These are phyloP conservation scores for Orthonyx spaldingii DNA, from an alignment of 2,113 vertebrate genomes.

Conservation along the genomic window DNA sequence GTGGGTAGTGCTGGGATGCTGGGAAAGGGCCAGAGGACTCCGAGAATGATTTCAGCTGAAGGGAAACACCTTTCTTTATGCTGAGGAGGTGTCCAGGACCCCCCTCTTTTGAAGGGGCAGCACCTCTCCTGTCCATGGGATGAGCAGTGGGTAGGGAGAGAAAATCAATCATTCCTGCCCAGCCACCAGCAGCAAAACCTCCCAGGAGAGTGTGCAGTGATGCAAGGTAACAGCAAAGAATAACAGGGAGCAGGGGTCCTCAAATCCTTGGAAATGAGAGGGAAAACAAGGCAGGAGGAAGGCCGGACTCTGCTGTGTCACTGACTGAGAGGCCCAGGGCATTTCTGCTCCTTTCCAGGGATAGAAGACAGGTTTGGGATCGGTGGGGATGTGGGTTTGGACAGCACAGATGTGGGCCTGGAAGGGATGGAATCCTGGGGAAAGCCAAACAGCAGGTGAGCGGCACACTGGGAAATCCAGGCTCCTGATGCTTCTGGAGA, in stretches of 20 bases:
- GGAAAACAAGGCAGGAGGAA: not conserved
- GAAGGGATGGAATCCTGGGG: not conserved
- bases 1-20: not conserved
- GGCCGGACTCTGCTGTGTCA: not conserved
- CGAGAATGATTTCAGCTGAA: not conserved
- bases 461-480: not conserved
- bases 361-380: fast-evolving
- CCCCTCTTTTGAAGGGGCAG: not conserved
- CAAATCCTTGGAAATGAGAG: not conserved
- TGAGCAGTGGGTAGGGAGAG: not conserved
- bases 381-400: fast-evolving
- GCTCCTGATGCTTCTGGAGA: not conserved
- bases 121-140: fast-evolving
- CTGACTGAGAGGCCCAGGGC: not conserved
- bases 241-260: not conserved
- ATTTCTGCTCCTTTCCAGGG: not conserved
- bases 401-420: not conserved
- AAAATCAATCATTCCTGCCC: not conserved
- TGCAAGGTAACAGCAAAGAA: not conserved
- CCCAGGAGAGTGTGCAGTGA: not conserved
- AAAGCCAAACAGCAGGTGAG: not conserved
- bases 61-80: not conserved
- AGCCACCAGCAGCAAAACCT: not conserved
- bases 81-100: not conserved
- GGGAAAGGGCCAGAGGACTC: not conserved